phyloP scores from a whole-genome alignment of 1,140 invertebrate species.

The Rhopalosiphum padi region DNA sequence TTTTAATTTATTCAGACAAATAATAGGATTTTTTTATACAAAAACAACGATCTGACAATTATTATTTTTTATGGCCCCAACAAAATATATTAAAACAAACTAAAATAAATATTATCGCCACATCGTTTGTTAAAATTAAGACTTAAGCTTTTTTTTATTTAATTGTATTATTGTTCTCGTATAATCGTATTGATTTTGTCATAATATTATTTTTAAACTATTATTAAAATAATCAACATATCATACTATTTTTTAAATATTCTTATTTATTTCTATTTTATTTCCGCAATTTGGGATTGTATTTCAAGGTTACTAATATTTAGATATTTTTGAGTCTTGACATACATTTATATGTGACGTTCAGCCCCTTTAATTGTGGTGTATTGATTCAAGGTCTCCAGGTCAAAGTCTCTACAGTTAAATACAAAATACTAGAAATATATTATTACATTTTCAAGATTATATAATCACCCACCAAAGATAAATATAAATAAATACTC shows the following conservation, averaged over 20 bases:
- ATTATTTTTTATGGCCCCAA: background rate
- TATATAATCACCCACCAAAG: background rate
- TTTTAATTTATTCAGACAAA: background rate
- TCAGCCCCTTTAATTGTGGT: slow-evolving; percentile 32
- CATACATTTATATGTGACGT: slow-evolving; percentile 33
- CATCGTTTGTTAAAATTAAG: background rate
- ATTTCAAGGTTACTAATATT: slow-evolving; percentile 31
- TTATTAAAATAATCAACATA: background rate
- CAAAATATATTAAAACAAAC: background rate
- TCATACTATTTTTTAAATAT: background rate
- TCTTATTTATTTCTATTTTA: background rate
- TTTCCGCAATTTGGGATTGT: slow-evolving; percentile 26
- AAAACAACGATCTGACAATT: background rate
- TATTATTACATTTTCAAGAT: background rate
- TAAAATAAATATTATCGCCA: background rate
- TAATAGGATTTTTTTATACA: no score
- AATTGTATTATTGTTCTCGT: background rate
- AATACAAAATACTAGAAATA: background rate
- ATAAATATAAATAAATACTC: background rate
- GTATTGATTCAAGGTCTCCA: slow-evolving; percentile 22
- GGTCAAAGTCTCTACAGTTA: slow-evolving; percentile 22
- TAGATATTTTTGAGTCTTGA: slow-evolving; percentile 1
- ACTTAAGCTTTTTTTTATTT: background rate
- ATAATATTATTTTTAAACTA: background rate
- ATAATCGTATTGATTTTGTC: background rate